These are phyloP conservation scores for Chrysomela aeneicollis DNA, from an alignment of 2,888 invertebrate genomes.

Conservation along the genomic window DNA sequence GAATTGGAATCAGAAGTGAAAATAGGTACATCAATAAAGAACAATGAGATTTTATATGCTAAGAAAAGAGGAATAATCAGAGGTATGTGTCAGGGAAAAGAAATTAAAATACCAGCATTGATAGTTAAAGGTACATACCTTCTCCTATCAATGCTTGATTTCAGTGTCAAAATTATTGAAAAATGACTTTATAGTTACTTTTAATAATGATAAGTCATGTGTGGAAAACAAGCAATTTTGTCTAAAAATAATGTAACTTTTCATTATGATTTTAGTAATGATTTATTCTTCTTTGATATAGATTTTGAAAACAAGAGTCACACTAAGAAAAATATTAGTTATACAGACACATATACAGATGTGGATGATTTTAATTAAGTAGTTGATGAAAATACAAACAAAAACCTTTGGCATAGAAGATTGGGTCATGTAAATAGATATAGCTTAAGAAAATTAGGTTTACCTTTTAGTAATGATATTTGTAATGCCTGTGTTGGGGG, in stretches of 20 bases:
- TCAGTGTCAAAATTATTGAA: constrained; percentile 15
- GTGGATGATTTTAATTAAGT: neutral
- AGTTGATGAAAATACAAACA: neutral
- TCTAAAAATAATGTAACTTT: neutral
- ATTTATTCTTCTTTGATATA: constrained; percentile 8
- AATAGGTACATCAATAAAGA: constrained; percentile 22
- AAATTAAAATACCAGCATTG: constrained; percentile 20
- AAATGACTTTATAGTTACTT: constrained; percentile 6
- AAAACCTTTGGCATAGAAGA: constrained; percentile 8
- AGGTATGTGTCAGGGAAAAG: constrained; percentile 25
- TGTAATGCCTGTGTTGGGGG: constrained; percentile 17
- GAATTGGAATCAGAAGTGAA: constrained; percentile 19
- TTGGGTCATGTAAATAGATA: constrained; percentile 20
- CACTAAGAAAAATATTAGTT: neutral
- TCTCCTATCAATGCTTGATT: constrained; percentile 2
- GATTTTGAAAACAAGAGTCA: neutral
- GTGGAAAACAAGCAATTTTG: neutral
- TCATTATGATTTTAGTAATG: constrained; percentile 8
- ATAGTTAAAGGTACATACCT: constrained; percentile 19
- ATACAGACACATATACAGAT: too few relatives aligned
- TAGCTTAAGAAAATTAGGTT: constrained; percentile 8
- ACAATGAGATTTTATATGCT: constrained; percentile 10
- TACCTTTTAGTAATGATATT: constrained; percentile 9
- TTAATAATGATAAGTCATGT: constrained; percentile 1
- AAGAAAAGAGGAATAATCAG: constrained; percentile 17